Evolutionary conservation across 2,888 invertebrate genomes (phyloP).

Genomic region (Sarcophaga carnaria): DNA sequence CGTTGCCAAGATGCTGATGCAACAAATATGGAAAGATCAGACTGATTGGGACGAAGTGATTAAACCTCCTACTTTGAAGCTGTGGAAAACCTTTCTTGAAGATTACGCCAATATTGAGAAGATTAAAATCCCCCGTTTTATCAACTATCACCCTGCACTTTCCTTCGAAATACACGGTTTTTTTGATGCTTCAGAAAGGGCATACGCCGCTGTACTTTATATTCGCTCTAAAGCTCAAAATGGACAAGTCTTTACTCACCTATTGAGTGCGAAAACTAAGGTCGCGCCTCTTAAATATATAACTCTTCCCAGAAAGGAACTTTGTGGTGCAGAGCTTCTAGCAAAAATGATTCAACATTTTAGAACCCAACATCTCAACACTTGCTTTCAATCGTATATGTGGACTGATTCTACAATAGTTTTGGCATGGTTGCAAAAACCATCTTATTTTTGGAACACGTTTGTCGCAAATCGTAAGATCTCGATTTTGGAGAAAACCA

Average conservation of each 20-base stretch:
- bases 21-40: conserved; percentile 2
- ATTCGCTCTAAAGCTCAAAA: conserved; percentile 22
- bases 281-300: conserved; percentile 31
- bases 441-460: conserved; percentile 36
- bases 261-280: conserved; percentile 46
- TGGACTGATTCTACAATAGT: background rate
- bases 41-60: background rate
- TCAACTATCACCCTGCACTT: background rate
- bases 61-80: background rate
- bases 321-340: conserved; percentile 3
- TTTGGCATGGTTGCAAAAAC: conserved; percentile 41
- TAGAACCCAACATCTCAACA: background rate
- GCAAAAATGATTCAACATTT: conserved; percentile 10
- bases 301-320: background rate
- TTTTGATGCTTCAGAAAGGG: conserved; percentile 43
- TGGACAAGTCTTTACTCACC: conserved; percentile 18
- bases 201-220: conserved; percentile 15
- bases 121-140: background rate
- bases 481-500: conserved; percentile 31
- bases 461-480: conserved; percentile 54
- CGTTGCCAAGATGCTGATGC: background rate
- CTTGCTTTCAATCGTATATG: background rate
- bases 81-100: conserved; percentile 6
- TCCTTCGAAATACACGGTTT: conserved; percentile 43
- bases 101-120: background rate